Conservation (phyloP, 2,113 vertebrate species). For the Takifugu flavidus region DNA sequence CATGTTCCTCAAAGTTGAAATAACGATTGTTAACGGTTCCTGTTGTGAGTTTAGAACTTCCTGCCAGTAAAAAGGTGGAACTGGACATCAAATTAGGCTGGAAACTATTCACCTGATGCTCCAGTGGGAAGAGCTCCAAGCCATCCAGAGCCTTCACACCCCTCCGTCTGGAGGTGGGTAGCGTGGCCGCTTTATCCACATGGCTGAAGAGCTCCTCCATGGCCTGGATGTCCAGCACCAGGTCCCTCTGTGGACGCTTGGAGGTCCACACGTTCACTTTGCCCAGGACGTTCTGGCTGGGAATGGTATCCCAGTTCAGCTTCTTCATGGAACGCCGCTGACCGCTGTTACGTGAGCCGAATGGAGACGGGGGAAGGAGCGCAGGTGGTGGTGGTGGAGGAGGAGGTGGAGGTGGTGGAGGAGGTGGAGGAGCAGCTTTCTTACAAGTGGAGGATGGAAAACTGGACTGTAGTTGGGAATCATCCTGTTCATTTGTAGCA, state of each 20-base stretch:
- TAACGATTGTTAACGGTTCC: not conserved
- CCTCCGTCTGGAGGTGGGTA: slow-evolving; percentile 9
- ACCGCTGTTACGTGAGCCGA: slow-evolving; percentile 21
- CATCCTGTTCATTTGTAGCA: slow-evolving; percentile 16
- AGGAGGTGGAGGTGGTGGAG: slow-evolving; percentile 3
- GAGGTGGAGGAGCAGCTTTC: slow-evolving; percentile 5
- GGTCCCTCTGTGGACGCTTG: slow-evolving; percentile 51
- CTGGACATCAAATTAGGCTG: too few species aligned
- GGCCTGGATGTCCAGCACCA: slow-evolving; percentile 72
- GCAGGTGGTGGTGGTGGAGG: slow-evolving; percentile 40
- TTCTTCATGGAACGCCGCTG: slow-evolving; percentile 73
- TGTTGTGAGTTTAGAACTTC: not conserved
- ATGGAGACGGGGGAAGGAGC: not conserved
- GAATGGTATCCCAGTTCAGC: slow-evolving; percentile 82
- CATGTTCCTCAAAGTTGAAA: not conserved
- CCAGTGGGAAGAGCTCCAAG: slow-evolving; percentile 26
- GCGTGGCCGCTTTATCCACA: slow-evolving; percentile 47
- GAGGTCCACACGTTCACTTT: slow-evolving; percentile 79
- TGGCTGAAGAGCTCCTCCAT: slow-evolving; percentile 82
- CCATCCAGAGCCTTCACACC: slow-evolving; percentile 47
- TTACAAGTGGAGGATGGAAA: slow-evolving; percentile 5
- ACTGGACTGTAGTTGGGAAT: slow-evolving; percentile 10
- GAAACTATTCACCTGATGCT: slow-evolving; percentile 50
- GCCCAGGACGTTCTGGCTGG: slow-evolving; percentile 73
- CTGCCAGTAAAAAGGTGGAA: too few species aligned